Percentiles rank a stretch among this genome's conserved stretches.
These are phyloP conservation scores for Alca torda DNA, from an alignment of 2,797 vertebrate genomes.

Conservation along the genomic window DNA sequence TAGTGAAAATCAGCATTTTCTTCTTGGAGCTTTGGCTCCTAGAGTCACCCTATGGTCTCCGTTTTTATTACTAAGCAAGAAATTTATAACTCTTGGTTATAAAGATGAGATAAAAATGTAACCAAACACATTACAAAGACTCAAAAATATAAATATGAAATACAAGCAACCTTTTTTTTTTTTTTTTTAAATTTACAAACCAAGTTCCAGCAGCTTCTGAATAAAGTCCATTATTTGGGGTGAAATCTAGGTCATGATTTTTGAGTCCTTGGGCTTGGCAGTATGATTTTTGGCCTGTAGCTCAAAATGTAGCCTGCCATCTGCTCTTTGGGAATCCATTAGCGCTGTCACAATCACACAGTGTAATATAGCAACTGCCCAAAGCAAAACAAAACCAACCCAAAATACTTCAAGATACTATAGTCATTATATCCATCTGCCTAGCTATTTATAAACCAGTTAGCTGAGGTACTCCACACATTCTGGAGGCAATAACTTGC, in stretches of 20 bases:
- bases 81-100: background rate
- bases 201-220: background rate
- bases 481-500: constrained; percentile 18
- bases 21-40: background rate
- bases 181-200: background rate
- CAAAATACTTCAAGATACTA: background rate
- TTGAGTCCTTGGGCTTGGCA: background rate
- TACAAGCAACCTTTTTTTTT: background rate
- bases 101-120: background rate
- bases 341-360: background rate
- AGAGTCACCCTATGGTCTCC: background rate
- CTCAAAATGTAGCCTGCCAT: background rate
- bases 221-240: background rate
- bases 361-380: background rate
- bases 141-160: background rate
- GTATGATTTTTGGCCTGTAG: background rate
- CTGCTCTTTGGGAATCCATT: background rate
- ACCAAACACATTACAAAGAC: background rate
- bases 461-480: background rate
- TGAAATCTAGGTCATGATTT: constrained; percentile 1
- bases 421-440: background rate
- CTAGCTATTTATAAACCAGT: background rate
- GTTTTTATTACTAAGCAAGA: background rate
- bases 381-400: constrained; percentile 25
- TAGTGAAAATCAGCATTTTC: background rate